Percentiles rank a stretch among this genome's conserved stretches.
Evolutionary conservation across 2,113 vertebrate species (phyloP).

Genomic region (Onychorhynchus coronatus): DNA sequence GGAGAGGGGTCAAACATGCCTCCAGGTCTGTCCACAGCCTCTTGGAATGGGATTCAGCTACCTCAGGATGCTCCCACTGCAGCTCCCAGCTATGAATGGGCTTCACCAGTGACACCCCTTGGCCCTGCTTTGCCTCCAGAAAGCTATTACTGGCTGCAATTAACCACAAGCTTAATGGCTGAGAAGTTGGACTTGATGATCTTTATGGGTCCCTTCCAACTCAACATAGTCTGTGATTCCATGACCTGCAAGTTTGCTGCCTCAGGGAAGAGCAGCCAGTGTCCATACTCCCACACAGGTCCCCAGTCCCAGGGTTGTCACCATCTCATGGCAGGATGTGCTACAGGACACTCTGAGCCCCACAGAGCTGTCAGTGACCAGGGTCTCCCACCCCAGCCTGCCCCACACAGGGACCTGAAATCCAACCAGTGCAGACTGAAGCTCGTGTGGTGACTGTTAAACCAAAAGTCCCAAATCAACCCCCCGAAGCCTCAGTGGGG

Average conservation of each 20-base stretch:
- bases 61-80: fast-evolving
- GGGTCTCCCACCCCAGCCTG: neutral
- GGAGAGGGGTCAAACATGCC: neutral
- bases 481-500: fast-evolving
- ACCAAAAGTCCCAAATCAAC: neutral
- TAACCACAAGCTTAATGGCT: neutral
- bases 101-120: neutral
- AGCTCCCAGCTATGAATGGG: fast-evolving
- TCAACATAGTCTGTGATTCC: neutral
- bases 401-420: neutral
- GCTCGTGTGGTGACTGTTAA: neutral
- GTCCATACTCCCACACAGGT: neutral
- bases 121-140: fast-evolving
- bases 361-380: fast-evolving
- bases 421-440: neutral
- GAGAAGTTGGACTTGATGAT: fast-evolving
- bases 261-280: neutral
- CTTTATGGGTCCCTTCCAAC: neutral
- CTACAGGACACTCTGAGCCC: neutral
- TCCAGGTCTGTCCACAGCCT: neutral
- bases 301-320: too few species aligned
- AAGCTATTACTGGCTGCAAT: neutral
- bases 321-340: neutral
- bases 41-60: neutral
- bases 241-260: neutral